Percentiles rank a stretch among this genome's conserved stretches.
phyloP scores from a whole-genome alignment of 2,888 invertebrate genomes.

The Mythimna albipuncta region DNA sequence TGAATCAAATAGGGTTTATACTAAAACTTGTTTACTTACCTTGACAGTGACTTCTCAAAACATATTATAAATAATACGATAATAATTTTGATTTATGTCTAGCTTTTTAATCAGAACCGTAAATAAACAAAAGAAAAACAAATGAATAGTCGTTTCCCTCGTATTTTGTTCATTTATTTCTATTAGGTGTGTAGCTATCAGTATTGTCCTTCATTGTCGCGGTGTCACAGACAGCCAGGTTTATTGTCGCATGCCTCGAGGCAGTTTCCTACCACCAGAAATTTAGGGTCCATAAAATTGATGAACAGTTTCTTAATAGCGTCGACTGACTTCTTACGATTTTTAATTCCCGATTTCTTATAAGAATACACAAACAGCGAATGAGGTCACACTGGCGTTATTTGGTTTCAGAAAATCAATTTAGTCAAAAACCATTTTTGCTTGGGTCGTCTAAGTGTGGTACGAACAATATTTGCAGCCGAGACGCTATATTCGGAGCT shows the following conservation, averaged over 20 bases:
- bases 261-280: constrained; percentile 86
- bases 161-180: constrained; percentile 70
- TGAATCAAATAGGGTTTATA: too few species aligned
- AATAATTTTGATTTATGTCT: too few species aligned
- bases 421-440: constrained; percentile 78
- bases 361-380: constrained; percentile 51
- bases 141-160: constrained; percentile 37
- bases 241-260: constrained; percentile 85
- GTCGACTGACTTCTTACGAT: constrained; percentile 73
- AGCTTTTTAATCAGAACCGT: neutral
- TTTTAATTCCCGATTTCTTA: constrained; percentile 68
- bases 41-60: too few species aligned
- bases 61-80: too few species aligned
- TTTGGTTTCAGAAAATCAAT: constrained; percentile 74
- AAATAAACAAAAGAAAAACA: constrained; percentile 42
- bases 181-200: constrained; percentile 73
- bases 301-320: constrained; percentile 86
- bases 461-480: constrained; percentile 82
- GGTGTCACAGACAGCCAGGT: constrained; percentile 82
- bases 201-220: constrained; percentile 81
- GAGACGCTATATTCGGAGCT: constrained; percentile 77
- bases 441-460: constrained; percentile 74
- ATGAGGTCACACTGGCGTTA: constrained; percentile 64
- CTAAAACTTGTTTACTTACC: too few species aligned
- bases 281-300: constrained; percentile 89